Conservation (phyloP, 2,888 invertebrate species). For the Catocala sponsa region DNA sequence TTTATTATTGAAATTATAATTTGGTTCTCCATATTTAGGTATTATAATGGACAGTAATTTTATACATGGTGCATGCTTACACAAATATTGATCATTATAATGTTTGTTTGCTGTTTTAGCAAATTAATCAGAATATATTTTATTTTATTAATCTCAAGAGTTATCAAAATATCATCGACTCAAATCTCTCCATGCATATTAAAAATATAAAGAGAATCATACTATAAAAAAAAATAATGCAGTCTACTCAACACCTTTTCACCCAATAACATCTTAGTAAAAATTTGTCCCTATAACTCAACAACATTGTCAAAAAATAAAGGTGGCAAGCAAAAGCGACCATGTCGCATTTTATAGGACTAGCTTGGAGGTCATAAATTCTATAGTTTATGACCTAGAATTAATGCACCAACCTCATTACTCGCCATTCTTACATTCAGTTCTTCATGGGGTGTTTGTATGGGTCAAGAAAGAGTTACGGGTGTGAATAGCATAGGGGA, state of each 20-base stretch:
- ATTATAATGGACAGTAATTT: too few relatives aligned
- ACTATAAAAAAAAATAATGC: constrained; percentile 9
- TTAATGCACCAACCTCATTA: constrained; percentile 84
- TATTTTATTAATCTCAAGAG: too few relatives aligned
- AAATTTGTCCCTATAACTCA: constrained; percentile 80
- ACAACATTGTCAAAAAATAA: constrained; percentile 76
- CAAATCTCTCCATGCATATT: too few relatives aligned
- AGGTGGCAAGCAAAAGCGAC: constrained; percentile 71
- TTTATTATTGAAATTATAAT: neutral
- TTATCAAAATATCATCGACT: too few relatives aligned
- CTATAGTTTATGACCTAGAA: constrained; percentile 85
- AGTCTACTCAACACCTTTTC: constrained; percentile 57
- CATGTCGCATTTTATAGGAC: constrained; percentile 85
- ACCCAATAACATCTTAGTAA: constrained; percentile 55
- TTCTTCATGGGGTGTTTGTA: constrained; percentile 70
- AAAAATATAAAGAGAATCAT: too few relatives aligned
- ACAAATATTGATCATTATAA: too few relatives aligned
- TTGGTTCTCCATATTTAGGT: too few relatives aligned
- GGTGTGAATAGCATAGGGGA: constrained; percentile 74
- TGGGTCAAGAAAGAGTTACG: constrained; percentile 85
- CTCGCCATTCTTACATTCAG: constrained; percentile 76
- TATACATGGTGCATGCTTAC: too few relatives aligned
- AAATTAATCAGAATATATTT: too few relatives aligned
- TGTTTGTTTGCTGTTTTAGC: too few relatives aligned
- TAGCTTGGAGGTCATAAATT: constrained; percentile 78